Evolutionary conservation across 2,888 invertebrate species (phyloP).

Genomic region (Parochlus steinenii): DNA sequence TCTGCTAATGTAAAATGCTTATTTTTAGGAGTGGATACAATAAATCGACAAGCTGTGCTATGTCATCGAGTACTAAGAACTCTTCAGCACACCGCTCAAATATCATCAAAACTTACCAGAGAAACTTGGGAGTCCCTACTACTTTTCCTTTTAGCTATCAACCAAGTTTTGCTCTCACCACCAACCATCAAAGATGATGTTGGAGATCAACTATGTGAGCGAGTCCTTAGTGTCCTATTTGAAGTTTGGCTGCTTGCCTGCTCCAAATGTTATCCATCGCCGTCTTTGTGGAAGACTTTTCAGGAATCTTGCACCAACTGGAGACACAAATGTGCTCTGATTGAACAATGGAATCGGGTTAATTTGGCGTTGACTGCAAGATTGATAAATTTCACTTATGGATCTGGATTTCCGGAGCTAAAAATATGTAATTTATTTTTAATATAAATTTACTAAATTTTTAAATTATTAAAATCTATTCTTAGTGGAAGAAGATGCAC

Average conservation of each 20-base stretch:
- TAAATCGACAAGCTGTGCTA: constrained; percentile 82
- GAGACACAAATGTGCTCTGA: constrained; percentile 83
- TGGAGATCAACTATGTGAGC: constrained; percentile 87
- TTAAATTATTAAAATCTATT: constrained; percentile 3
- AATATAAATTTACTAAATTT: not conserved
- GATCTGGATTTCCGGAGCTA: constrained; percentile 61
- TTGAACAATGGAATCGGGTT: constrained; percentile 90
- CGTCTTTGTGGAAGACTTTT: constrained; percentile 88
- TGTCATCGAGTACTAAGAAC: constrained; percentile 82
- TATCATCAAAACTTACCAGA: constrained; percentile 55
- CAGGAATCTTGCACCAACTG: constrained; percentile 84
- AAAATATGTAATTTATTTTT: constrained; percentile 48
- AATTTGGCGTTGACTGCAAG: constrained; percentile 77
- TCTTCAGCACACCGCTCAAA: constrained; percentile 62
- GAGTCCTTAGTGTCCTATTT: constrained; percentile 84
- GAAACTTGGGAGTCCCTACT: constrained; percentile 86
- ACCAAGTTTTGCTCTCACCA: constrained; percentile 78
- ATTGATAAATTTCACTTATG: constrained; percentile 76
- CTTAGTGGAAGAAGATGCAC: constrained; percentile 69
- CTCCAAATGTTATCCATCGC: constrained; percentile 75
- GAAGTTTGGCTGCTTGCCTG: constrained; percentile 54
- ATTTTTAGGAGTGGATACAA: constrained; percentile 62
- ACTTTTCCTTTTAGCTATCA: constrained; percentile 74
- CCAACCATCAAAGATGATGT: constrained; percentile 88
- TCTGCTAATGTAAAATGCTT: no score